Base-by-base conservation (phyloP, 2,113 vertebrate species). In the Gymnarchus niloticus region DNA sequence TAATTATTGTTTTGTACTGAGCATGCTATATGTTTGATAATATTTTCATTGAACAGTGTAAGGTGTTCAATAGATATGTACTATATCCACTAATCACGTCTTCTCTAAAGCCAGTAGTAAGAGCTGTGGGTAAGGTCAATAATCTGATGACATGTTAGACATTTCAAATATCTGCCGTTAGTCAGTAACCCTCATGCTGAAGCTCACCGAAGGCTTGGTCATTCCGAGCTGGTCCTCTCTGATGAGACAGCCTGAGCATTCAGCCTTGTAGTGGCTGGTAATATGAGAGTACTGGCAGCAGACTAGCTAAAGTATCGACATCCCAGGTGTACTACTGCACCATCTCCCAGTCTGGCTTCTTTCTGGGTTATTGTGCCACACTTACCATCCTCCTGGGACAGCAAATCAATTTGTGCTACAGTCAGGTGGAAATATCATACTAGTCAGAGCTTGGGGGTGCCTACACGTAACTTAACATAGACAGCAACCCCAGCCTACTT, bases 401-500 rank as follows among this genome's bases (percentile, higher is more conserved):
- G 65, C 3, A 80, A 76, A 59, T 78, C 21, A 33, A 33, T 83
- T 80, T 85, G 33, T 83, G 49, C 21, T 21, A 12, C 54, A 61
- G 3, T 52, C 44, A 37, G 56, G 21, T 17, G 83, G n/a, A 81
- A 84, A 77, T 54, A n/a, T 49, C 0, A 37, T 28, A 54, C 19
- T 52, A 85, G 44, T 17, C 25, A 23, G 81, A 48, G 54, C 28
- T 7, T 25, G 6, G 59, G 51, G 77, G 56, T 73, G 73, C 33
- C 25, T 14, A 69, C 25, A 14, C 44, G 59, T 56, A 86, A 81
- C 78, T 56, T 8, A 41, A 82, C 52, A 54, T 77, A 21, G 52
- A 48, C 41, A 84, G 25, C 21, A 84, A 19, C 61, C 49, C 28
- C 41, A 48, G 19, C 73, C 81, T 69, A 77, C 82, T 56, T 84